Base-by-base conservation (phyloP, 2,888 invertebrate genomes). In the Athalia rosae region DNA sequence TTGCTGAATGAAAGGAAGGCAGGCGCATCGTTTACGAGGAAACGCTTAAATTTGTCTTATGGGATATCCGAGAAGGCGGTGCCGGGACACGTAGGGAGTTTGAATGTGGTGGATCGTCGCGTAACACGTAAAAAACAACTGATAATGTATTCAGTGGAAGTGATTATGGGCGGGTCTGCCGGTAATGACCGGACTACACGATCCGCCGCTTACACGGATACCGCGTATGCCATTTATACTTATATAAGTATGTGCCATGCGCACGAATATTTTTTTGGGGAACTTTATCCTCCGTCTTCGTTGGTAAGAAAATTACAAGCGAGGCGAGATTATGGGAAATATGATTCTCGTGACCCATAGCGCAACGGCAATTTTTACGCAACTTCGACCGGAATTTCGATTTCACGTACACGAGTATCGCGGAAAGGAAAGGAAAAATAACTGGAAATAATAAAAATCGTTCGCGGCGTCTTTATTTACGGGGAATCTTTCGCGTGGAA, bases 71-170 rank as follows among this genome's bases (percentile, higher is more conserved):
- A 47, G 58, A 58, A 13, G 58, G 58, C 13, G 47, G 64, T 7
- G 50, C 11, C 1, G 50, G 8, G 7, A 50, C 64, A 64, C n/a
- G 45, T 47, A 64, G 47, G 13, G 47, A 13, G 41, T 64, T 48
- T 53, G 50, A 41, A 67, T 41, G 67, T 53, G 28, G 53, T 67
- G 67, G 28, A 50, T 50, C 41, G 15, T 67, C 50, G 67, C 45
- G 56, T 69, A 28, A 58, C 43, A 8, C n/a, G 71, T 58, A 71
- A 4, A 11, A 63, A 63, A 43, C 63, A 63, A 9, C 8, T 71
- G 71, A 56, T 71, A 71, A 71, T 71, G 71, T 71, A 71, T 71
- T 71, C 71, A 13, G 71, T 71, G 71, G 71, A 71, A 71, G 71
- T 71, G 71, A 71, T 71, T 71, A 71, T 56, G 71, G 71, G 71